These are phyloP conservation scores for Iphiclides podalirius DNA, from an alignment of 2,888 invertebrate species.

Conservation along the genomic window DNA sequence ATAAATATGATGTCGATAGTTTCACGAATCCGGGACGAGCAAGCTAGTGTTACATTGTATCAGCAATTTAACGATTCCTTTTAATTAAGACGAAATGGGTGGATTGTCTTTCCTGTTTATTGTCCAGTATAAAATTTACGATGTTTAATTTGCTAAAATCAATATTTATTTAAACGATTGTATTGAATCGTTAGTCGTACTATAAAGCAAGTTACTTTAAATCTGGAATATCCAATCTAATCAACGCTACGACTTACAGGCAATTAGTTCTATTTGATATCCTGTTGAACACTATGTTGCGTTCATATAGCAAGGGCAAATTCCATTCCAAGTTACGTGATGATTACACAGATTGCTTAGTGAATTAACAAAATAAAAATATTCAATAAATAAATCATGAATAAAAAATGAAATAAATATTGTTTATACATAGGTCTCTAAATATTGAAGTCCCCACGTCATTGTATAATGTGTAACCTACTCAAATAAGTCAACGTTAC, in stretches of 20 bases:
- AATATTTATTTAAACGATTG: slow-evolving; percentile 29
- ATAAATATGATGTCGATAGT: not conserved
- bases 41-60: no score
- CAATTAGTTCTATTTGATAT: slow-evolving; percentile 10
- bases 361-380: no score
- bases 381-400: no score
- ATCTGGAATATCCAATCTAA: slow-evolving; percentile 20
- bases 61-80: not conserved
- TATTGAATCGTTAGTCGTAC: slow-evolving; percentile 28
- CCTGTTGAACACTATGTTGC: slow-evolving; percentile 1
- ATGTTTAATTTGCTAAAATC: slow-evolving; percentile 25
- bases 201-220: slow-evolving; percentile 27
- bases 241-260: slow-evolving; percentile 9
- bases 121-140: slow-evolving; percentile 6
- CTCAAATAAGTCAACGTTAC: slow-evolving; percentile 15
- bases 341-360: not conserved
- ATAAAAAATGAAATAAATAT: no score
- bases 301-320: no score
- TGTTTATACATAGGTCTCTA: no score
- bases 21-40: no score
- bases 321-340: no score
- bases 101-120: not conserved
- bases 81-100: not conserved
- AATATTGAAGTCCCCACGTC: not conserved
- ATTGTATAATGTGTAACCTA: not conserved